A percentile compares a stretch with the other conserved stretches of the same genome.
Conservation (phyloP, 2,797 vertebrate species). For the Lepilemur ruficaudatus region DNA sequence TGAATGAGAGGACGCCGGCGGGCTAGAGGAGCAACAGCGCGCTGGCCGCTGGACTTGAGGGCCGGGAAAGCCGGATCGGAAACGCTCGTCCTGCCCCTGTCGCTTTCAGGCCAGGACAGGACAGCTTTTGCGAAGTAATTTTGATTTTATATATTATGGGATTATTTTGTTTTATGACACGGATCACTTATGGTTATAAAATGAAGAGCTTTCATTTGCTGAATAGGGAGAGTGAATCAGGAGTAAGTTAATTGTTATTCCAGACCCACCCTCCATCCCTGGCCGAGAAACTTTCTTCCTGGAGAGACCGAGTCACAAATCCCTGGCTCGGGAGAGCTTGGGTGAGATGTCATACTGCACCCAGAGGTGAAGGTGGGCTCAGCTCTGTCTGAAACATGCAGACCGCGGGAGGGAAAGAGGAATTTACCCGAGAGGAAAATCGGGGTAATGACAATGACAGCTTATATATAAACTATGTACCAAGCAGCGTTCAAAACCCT, state of each 20-base stretch:
- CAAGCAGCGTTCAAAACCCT: neutral
- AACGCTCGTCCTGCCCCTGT: neutral
- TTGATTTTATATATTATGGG: neutral
- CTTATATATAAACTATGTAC: neutral
- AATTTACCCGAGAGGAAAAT: neutral
- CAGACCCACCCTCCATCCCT: neutral
- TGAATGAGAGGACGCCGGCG: neutral
- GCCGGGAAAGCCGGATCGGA: neutral
- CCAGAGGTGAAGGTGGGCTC: neutral
- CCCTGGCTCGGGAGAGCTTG: neutral
- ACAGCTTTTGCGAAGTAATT: neutral
- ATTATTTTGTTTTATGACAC: slow-evolving; percentile 6
- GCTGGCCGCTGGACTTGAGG: neutral
- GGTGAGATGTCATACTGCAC: neutral
- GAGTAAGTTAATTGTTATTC: neutral
- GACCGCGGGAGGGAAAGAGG: neutral
- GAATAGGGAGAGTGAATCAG: neutral
- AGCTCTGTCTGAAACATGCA: neutral
- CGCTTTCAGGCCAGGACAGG: neutral
- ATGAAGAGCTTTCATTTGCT: neutral
- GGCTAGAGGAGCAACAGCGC: neutral
- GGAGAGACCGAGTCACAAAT: neutral
- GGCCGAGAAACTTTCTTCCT: neutral
- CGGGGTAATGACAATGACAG: neutral
- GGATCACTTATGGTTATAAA: neutral